Evolutionary conservation across 2,888 invertebrate genomes (phyloP).

Genomic region (Neoaliturus tenellus): DNA sequence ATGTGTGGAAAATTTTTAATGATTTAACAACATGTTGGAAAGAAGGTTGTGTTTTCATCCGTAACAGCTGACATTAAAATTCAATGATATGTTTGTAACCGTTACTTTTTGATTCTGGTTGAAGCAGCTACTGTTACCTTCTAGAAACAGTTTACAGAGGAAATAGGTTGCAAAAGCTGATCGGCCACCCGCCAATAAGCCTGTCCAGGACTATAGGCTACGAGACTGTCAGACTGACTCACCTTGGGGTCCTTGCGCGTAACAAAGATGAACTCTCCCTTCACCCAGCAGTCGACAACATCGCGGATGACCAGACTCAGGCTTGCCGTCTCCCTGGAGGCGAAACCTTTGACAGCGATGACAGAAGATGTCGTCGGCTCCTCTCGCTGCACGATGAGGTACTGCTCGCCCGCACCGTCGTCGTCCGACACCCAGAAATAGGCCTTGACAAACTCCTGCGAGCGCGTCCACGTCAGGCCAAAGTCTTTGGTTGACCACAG

Average conservation of each 20-base stretch:
- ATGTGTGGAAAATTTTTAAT: too few relatives aligned
- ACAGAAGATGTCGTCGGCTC: slow-evolving; percentile 78
- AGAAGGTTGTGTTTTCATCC: too few relatives aligned
- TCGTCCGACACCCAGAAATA: slow-evolving; percentile 83
- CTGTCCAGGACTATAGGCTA: not conserved
- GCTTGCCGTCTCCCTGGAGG: slow-evolving; percentile 42
- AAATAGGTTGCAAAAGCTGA: too few relatives aligned
- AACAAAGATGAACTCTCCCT: slow-evolving; percentile 91
- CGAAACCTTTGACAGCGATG: slow-evolving; percentile 71
- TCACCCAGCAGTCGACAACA: slow-evolving; percentile 89
- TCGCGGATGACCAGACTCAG: slow-evolving; percentile 74
- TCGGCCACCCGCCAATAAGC: too few relatives aligned
- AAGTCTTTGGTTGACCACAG: slow-evolving; percentile 86
- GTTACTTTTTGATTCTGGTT: too few relatives aligned
- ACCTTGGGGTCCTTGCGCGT: slow-evolving; percentile 81
- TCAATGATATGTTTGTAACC: too few relatives aligned
- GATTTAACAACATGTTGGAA: too few relatives aligned
- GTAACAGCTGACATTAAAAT: too few relatives aligned
- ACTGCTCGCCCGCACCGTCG: slow-evolving; percentile 71
- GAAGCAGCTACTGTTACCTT: too few relatives aligned
- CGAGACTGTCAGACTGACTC: slow-evolving; percentile 68
- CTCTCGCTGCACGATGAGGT: slow-evolving; percentile 82
- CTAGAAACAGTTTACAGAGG: too few relatives aligned
- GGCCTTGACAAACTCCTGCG: slow-evolving; percentile 85
- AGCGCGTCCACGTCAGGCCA: slow-evolving; percentile 81